A percentile compares a stretch with the other conserved stretches of the same genome.
Conservation (phyloP, 2,113 vertebrate genomes). For the Gobiocypris rarus region DNA sequence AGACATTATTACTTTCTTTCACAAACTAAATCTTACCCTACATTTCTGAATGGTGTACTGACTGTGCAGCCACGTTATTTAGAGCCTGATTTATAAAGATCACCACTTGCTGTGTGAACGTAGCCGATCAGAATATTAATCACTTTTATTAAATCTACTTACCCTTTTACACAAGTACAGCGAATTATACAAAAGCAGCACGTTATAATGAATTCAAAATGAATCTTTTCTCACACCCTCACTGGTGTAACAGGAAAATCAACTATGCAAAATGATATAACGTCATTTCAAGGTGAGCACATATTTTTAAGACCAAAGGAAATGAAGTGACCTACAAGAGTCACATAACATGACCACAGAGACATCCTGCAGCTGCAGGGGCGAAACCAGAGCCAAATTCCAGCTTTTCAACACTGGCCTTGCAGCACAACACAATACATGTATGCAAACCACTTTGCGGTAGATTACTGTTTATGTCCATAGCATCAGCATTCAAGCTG, state of each 20-base stretch:
- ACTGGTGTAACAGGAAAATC: constrained; percentile 24
- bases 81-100: neutral
- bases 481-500: neutral
- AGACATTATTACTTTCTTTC: neutral
- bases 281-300: neutral
- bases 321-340: neutral
- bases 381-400: neutral
- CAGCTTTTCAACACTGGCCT: constrained; percentile 5
- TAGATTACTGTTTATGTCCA: constrained; percentile 6
- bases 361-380: constrained; percentile 6
- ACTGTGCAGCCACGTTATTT: neutral
- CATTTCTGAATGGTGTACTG: neutral
- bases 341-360: neutral
- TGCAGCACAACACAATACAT: neutral
- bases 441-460: neutral
- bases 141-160: neutral
- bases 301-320: neutral
- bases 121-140: neutral
- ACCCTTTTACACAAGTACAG: neutral
- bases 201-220: neutral
- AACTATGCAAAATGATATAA: neutral
- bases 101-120: neutral
- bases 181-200: neutral
- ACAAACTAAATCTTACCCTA: neutral
- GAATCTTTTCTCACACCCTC: neutral